Evolutionary conservation across 92 coral and sea anemone species (phyloP).

Genomic region (Zoanthus solanderi): DNA sequence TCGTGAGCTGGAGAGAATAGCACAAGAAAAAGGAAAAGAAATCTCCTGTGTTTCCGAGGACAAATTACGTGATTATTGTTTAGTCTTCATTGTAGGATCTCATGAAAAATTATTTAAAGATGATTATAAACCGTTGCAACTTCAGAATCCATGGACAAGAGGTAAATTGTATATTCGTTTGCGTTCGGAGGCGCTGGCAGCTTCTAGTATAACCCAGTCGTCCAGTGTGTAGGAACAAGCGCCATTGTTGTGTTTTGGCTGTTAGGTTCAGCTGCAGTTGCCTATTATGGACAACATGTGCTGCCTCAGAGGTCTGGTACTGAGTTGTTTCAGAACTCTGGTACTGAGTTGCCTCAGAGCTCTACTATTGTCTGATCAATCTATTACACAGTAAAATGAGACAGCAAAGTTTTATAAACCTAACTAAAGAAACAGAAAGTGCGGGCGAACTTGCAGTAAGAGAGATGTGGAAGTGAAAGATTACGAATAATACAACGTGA

Average conservation of each 20-base stretch:
- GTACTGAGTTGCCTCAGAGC: neutral
- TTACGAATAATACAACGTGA: no score
- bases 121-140: conserved; percentile 83
- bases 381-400: no score
- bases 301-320: neutral
- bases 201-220: conserved; percentile 75
- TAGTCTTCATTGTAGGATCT: conserved; percentile 93
- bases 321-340: neutral
- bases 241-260: no score
- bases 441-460: no score
- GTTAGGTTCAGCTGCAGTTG: neutral
- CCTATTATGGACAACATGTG: neutral
- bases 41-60: conserved; percentile 64
- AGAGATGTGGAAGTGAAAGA: no score
- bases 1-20: conserved; percentile 82
- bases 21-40: conserved; percentile 68
- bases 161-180: conserved; percentile 89
- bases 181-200: conserved; percentile 94
- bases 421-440: no score
- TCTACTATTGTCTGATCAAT: no score
- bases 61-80: conserved; percentile 77
- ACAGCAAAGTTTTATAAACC: no score
- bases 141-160: conserved; percentile 96
- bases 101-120: conserved; percentile 91
- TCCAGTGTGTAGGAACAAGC: conserved; percentile 69